Percentiles rank a stretch among this genome's conserved stretches.
phyloP scores from a whole-genome alignment of 2,888 invertebrate genomes.

The Trypoxylon attenuatum region DNA sequence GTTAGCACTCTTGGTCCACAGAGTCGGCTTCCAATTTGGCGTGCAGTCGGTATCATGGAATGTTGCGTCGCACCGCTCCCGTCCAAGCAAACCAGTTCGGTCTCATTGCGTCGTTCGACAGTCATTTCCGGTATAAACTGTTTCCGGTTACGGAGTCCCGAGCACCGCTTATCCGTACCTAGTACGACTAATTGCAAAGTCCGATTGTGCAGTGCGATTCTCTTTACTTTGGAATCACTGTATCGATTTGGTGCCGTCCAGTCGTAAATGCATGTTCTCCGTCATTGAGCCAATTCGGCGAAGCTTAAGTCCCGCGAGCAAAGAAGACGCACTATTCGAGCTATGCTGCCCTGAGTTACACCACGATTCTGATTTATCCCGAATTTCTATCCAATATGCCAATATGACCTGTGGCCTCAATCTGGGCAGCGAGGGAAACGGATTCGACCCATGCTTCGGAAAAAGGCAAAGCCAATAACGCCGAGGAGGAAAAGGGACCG shows the following conservation, averaged over 20 bases:
- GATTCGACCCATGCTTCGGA: constrained; percentile 16
- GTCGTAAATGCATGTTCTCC: too few species aligned
- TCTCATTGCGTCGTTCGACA: too few species aligned
- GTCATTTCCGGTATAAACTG: constrained; percentile 26
- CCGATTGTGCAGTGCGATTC: not conserved
- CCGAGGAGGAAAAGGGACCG: constrained; percentile 7
- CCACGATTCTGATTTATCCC: constrained; percentile 28
- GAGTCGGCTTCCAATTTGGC: constrained; percentile 54
- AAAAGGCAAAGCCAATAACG: constrained; percentile 53
- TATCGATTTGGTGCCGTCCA: too few species aligned
- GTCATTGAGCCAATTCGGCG: not conserved
- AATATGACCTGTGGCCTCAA: constrained; percentile 59
- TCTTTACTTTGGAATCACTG: too few species aligned
- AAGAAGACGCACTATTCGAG: too few species aligned
- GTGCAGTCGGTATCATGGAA: constrained; percentile 25
- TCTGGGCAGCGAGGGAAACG: constrained; percentile 46
- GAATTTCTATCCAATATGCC: constrained; percentile 59
- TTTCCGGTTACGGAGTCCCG: not conserved
- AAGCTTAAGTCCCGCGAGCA: too few species aligned
- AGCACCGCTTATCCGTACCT: too few species aligned
- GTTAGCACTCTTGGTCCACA: constrained; percentile 38
- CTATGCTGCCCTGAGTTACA: too few species aligned
- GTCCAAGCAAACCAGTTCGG: not conserved
- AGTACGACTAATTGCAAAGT: too few species aligned
- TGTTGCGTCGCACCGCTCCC: constrained; percentile 3